Evolutionary conservation across 2,888 invertebrate species (phyloP).

Genomic region (Caenorhabditis panamensis): DNA sequence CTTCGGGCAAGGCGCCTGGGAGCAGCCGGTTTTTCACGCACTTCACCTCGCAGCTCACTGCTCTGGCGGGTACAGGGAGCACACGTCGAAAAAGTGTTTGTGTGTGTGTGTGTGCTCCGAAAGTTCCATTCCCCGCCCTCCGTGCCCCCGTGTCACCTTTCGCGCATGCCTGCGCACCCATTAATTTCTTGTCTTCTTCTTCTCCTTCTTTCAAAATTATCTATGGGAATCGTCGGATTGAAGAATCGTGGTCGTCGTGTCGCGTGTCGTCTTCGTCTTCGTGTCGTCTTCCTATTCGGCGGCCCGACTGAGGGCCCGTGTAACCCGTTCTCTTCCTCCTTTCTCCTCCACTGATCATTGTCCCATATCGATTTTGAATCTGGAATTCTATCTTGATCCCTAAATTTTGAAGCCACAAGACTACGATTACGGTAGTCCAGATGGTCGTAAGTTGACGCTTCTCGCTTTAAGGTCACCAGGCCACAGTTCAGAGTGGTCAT

Average conservation of each 20-base stretch:
- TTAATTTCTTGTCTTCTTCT: slow-evolving; percentile 34
- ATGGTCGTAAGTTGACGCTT: neutral
- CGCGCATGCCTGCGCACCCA: slow-evolving; percentile 28
- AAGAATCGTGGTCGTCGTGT: slow-evolving; percentile 20
- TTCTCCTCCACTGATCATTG: slow-evolving; percentile 48
- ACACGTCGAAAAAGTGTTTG: slow-evolving; percentile 48
- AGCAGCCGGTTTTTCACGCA: slow-evolving; percentile 48
- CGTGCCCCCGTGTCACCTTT: slow-evolving; percentile 46
- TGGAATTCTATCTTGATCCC: neutral
- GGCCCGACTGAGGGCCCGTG: slow-evolving; percentile 12
- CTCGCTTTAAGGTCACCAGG: too few species aligned
- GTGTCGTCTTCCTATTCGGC: slow-evolving; percentile 14
- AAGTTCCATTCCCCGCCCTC: slow-evolving; percentile 22
- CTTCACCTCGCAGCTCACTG: slow-evolving; percentile 29
- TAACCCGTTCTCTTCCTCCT: slow-evolving; percentile 47
- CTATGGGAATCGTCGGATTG: slow-evolving; percentile 17
- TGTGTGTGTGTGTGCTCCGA: slow-evolving; percentile 1
- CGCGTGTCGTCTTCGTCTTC: slow-evolving; percentile 16
- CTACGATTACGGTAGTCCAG: neutral
- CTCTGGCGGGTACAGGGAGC: slow-evolving; percentile 14
- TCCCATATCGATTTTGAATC: slow-evolving; percentile 16
- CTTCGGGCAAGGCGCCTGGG: neutral
- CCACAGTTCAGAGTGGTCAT: too few species aligned
- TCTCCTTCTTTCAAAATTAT: slow-evolving; percentile 39
- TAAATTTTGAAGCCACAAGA: neutral